These are phyloP conservation scores for Drosophila mojavensis DNA, from an alignment of 1,140 invertebrate genomes.

Conservation along the genomic window DNA sequence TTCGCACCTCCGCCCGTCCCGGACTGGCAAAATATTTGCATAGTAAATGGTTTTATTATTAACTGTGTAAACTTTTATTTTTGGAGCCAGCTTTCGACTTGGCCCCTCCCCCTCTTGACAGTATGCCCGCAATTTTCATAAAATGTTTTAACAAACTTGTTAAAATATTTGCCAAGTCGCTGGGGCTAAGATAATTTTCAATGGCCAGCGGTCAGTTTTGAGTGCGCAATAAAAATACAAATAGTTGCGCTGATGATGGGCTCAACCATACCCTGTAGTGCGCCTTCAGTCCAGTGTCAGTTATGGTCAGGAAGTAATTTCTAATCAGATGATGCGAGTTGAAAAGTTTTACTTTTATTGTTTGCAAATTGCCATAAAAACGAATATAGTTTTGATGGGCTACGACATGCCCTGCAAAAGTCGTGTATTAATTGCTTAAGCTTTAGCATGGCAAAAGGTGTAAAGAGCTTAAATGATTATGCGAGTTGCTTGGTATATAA, in stretches of 20 bases:
- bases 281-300: too few relatives aligned
- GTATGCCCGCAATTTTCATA: slow-evolving; percentile 61
- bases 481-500: too few relatives aligned
- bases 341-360: too few relatives aligned
- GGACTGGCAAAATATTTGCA: slow-evolving; percentile 72
- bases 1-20: neutral
- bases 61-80: slow-evolving; percentile 71
- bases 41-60: slow-evolving; percentile 82
- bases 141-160: slow-evolving; percentile 74
- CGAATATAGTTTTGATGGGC: too few relatives aligned
- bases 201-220: slow-evolving; percentile 38
- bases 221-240: slow-evolving; percentile 1
- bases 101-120: slow-evolving; percentile 16
- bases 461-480: too few relatives aligned
- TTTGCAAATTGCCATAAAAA: too few relatives aligned
- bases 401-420: too few relatives aligned
- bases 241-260: neutral
- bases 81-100: slow-evolving; percentile 21
- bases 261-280: neutral
- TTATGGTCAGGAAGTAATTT: too few relatives aligned
- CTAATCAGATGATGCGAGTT: too few relatives aligned
- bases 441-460: too few relatives aligned
- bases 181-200: slow-evolving; percentile 29
- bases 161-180: slow-evolving; percentile 72
- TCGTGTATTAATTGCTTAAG: too few relatives aligned